These are phyloP conservation scores for Aplysia californica DNA, from an alignment of 1,140 invertebrate species.

Conservation along the genomic window DNA sequence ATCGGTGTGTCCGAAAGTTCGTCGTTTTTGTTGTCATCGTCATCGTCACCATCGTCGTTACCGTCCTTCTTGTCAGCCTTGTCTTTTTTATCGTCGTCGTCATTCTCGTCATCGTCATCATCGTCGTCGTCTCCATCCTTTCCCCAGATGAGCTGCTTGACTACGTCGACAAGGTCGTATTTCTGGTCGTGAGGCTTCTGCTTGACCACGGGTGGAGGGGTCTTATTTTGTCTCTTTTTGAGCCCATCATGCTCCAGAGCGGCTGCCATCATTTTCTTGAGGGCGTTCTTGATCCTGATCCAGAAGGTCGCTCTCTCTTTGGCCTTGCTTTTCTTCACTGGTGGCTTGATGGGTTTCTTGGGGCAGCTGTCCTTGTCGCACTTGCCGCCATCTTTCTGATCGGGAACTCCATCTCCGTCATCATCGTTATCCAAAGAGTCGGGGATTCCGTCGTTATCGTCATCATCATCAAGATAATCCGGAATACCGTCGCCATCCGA, in stretches of 20 bases:
- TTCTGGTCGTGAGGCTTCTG: slow-evolving; percentile 38
- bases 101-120: slow-evolving; percentile 30
- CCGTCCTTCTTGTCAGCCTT: slow-evolving; percentile 25
- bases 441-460: slow-evolving; percentile 61
- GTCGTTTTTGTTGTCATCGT: slow-evolving; percentile 30
- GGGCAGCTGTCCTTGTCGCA: slow-evolving; percentile 31
- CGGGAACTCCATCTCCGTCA: slow-evolving; percentile 55
- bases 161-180: slow-evolving; percentile 37
- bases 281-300: slow-evolving; percentile 23
- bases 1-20: slow-evolving; percentile 3
- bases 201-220: background rate
- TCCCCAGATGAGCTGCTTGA: slow-evolving; percentile 30
- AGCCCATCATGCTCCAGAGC: slow-evolving; percentile 25
- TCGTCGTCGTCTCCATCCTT: slow-evolving; percentile 15
- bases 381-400: slow-evolving; percentile 51
- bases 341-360: slow-evolving; percentile 43
- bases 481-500: slow-evolving; percentile 55
- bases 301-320: slow-evolving; percentile 27
- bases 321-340: slow-evolving; percentile 34
- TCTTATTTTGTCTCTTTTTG: slow-evolving; percentile 1
- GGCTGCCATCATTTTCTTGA: slow-evolving; percentile 32
- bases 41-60: slow-evolving; percentile 24
- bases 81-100: slow-evolving; percentile 31
- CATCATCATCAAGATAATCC: slow-evolving; percentile 61
- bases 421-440: slow-evolving; percentile 54